phyloP scores from a whole-genome alignment of 2,888 invertebrate species.

The Eurytoma californica region DNA sequence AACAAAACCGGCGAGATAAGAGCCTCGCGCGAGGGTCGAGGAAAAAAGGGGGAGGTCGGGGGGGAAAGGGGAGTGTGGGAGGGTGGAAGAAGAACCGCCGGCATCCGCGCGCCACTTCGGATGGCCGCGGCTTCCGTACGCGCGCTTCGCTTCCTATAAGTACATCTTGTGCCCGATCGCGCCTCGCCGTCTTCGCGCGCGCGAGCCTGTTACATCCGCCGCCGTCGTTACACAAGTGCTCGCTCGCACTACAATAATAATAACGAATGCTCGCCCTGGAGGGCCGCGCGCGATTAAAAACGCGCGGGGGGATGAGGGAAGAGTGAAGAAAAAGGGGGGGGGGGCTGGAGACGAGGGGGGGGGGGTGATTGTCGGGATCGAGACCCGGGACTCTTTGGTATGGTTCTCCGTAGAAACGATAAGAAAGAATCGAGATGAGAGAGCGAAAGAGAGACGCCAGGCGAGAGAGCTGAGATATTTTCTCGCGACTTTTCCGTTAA shows the following conservation, averaged over 20 bases:
- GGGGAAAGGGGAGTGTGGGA: no score
- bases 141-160: constrained; percentile 25
- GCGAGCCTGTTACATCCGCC: neutral
- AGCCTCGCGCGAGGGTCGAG: neutral
- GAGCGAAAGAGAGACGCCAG: neutral
- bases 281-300: constrained; percentile 7
- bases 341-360: constrained; percentile 40
- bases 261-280: constrained; percentile 43
- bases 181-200: constrained; percentile 5
- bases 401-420: constrained; percentile 65
- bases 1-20: neutral
- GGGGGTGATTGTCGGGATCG: constrained; percentile 60
- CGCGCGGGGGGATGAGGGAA: neutral
- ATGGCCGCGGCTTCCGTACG: no score
- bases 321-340: constrained; percentile 27
- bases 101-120: no score
- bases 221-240: neutral
- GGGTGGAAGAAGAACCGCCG: no score
- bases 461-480: constrained; percentile 13
- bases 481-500: neutral
- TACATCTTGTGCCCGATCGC: constrained; percentile 49
- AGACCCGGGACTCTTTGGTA: constrained; percentile 72
- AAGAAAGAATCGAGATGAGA: constrained; percentile 51
- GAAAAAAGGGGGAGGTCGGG: no score
- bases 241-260: constrained; percentile 24